These are phyloP conservation scores for Lichenostomus cassidix DNA, from an alignment of 2,113 vertebrate species.

Conservation along the genomic window DNA sequence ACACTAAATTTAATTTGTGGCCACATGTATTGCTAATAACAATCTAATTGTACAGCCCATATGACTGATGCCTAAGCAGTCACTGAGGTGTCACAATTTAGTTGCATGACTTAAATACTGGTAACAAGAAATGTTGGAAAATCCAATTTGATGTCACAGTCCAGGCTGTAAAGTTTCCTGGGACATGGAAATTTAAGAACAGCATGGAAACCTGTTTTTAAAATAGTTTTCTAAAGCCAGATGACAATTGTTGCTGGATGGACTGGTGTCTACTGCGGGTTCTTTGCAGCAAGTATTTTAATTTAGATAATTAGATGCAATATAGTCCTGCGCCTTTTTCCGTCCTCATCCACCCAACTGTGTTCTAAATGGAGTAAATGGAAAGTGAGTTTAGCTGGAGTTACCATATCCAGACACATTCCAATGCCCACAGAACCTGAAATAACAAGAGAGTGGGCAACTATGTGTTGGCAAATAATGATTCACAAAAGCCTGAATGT, in stretches of 20 bases:
- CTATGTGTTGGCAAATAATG: neutral
- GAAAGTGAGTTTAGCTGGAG: neutral
- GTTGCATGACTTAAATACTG: neutral
- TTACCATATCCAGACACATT: neutral
- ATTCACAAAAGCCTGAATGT: neutral
- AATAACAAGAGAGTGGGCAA: neutral
- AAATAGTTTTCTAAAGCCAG: neutral
- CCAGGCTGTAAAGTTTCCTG: neutral
- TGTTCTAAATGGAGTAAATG: neutral
- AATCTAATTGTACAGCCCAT: neutral
- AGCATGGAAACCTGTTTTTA: neutral
- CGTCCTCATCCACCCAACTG: neutral
- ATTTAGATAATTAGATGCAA: neutral
- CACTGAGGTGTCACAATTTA: neutral
- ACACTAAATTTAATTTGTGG: neutral
- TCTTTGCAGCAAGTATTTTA: neutral
- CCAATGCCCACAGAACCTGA: neutral
- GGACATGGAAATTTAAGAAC: neutral
- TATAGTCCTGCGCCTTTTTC: neutral
- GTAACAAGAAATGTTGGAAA: neutral
- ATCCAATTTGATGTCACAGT: neutral
- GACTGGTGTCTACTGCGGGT: neutral
- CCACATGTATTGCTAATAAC: neutral
- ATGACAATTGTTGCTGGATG: neutral
- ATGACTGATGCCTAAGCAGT: neutral